These are phyloP conservation scores for silkworm (Bombyx mori) DNA, from an alignment of 1,140 invertebrate genomes.

Conservation along the genomic window ASM3026992v2 NC_085121.1:9622501-9623000, in stretches of 20 bases:
- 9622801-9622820: slow-evolving; percentile 1
- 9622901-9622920: slow-evolving; percentile 34
- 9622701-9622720: no score
- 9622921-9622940: not conserved
- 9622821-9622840: slow-evolving; percentile 13
- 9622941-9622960: slow-evolving; percentile 2
- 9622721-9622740: not conserved
- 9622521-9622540: no score
- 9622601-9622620: no score
- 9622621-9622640: no score
- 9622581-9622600: no score
- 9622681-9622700: no score
- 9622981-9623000: not conserved
- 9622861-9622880: slow-evolving; percentile 38
- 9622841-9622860: slow-evolving; percentile 26
- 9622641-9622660: no score
- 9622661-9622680: no score
- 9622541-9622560: no score
- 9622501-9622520: no score
- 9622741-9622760: slow-evolving; percentile 2
- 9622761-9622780: slow-evolving; percentile 5
- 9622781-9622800: slow-evolving; percentile 5
- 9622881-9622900: slow-evolving; percentile 39
- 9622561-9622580: no score
- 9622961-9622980: slow-evolving; percentile 1